phyloP scores from a whole-genome alignment of 2,113 vertebrate species.

The Pampusana beccarii region DNA sequence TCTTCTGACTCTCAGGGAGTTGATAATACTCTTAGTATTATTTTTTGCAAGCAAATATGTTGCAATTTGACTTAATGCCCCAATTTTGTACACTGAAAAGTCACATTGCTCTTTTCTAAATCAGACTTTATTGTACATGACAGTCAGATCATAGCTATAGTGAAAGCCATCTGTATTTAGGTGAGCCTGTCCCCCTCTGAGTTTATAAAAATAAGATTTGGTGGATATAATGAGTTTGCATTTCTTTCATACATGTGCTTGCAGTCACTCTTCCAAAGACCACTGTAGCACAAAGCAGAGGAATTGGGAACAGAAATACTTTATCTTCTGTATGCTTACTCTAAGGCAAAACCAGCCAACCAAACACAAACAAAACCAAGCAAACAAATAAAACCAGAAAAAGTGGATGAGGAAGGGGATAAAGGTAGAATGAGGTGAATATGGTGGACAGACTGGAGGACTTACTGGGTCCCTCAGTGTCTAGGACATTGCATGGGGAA shows the following conservation, averaged over 20 bases:
- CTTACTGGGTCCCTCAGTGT: neutral
- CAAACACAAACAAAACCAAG: too few relatives aligned
- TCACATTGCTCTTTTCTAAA: neutral
- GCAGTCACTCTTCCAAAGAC: neutral
- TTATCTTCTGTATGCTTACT: neutral
- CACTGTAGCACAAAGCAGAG: neutral
- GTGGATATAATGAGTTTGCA: neutral
- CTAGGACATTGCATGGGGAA: neutral
- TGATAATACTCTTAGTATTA: neutral
- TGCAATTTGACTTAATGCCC: neutral
- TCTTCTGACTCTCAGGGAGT: neutral
- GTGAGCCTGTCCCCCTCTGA: neutral
- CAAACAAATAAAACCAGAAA: too few relatives aligned
- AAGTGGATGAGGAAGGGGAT: neutral
- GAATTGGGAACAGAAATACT: neutral
- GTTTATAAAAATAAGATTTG: neutral
- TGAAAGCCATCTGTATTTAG: neutral
- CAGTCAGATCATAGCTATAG: neutral
- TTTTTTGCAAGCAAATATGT: neutral
- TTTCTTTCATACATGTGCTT: neutral
- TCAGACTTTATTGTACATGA: neutral
- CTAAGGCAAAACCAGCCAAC: neutral
- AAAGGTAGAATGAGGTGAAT: neutral
- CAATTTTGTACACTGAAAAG: neutral
- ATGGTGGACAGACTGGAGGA: neutral